Conservation (phyloP, 2,888 invertebrate genomes). For the Rhyacophila evoluta region DNA sequence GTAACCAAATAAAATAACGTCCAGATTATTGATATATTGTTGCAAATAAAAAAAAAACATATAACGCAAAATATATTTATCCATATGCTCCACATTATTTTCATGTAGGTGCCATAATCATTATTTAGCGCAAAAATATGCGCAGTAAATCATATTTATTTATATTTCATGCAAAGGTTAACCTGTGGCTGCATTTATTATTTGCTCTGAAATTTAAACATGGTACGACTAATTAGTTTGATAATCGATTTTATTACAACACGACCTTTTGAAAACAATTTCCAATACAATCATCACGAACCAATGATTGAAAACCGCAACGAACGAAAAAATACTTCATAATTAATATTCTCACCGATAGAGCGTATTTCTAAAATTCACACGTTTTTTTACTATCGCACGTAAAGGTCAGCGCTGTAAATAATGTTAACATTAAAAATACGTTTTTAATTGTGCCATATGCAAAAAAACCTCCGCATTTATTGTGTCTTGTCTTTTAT, state of each 20-base stretch:
- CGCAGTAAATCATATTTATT: no score
- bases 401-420: neutral
- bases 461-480: neutral
- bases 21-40: no score
- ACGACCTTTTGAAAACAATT: neutral
- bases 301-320: slow-evolving; percentile 4
- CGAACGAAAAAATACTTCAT: neutral
- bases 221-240: neutral
- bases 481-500: neutral
- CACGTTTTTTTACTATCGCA: slow-evolving; percentile 8
- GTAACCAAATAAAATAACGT: no score
- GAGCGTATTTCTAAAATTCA: slow-evolving; percentile 10
- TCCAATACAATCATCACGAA: neutral
- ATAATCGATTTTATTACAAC: neutral
- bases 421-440: neutral
- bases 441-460: slow-evolving; percentile 17
- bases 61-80: no score
- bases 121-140: no score
- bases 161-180: no score
- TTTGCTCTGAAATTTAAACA: no score
- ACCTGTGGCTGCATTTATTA: no score
- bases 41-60: no score
- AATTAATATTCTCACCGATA: slow-evolving; percentile 16
- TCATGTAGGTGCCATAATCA: no score
- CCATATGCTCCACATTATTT: no score